phyloP scores from a whole-genome alignment of 2,797 vertebrate species.

The Australoheros facetus region DNA sequence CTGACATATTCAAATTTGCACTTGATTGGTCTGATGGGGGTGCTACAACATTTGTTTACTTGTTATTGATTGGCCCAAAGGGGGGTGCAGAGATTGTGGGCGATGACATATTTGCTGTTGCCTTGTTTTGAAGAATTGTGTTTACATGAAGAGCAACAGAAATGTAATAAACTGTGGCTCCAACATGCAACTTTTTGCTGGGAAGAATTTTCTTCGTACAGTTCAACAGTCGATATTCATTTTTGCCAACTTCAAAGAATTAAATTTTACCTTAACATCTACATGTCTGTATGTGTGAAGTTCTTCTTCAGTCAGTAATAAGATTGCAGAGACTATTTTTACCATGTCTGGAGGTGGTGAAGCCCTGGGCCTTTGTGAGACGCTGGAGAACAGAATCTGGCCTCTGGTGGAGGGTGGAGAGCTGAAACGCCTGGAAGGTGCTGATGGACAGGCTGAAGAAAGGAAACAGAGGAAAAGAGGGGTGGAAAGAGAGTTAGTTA shows the following conservation, averaged over 20 bases:
- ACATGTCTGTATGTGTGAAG: slow-evolving; percentile 1
- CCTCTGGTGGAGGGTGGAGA: slow-evolving; percentile 81
- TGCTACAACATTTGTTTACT: slow-evolving; percentile 63
- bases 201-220: slow-evolving; percentile 14
- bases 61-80: slow-evolving; percentile 65
- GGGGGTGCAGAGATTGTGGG: slow-evolving; percentile 31
- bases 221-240: slow-evolving; percentile 1
- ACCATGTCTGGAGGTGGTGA: slow-evolving; percentile 64
- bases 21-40: slow-evolving; percentile 65
- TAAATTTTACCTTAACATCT: neutral
- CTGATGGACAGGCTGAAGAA: slow-evolving; percentile 75
- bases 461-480: slow-evolving; percentile 18
- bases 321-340: slow-evolving; percentile 50
- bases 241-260: slow-evolving; percentile 15
- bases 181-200: neutral
- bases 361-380: slow-evolving; percentile 63
- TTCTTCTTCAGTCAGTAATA: slow-evolving; percentile 23
- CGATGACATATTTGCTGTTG: slow-evolving; percentile 52
- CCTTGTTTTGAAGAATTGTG: slow-evolving; percentile 55
- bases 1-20: slow-evolving; percentile 55
- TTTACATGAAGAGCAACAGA: slow-evolving; percentile 1
- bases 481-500: slow-evolving; percentile 11
- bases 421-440: slow-evolving; percentile 84
- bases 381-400: slow-evolving; percentile 84
- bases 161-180: neutral